phyloP scores from a whole-genome alignment of 1,140 invertebrate species.

The Bombus superbus region DNA sequence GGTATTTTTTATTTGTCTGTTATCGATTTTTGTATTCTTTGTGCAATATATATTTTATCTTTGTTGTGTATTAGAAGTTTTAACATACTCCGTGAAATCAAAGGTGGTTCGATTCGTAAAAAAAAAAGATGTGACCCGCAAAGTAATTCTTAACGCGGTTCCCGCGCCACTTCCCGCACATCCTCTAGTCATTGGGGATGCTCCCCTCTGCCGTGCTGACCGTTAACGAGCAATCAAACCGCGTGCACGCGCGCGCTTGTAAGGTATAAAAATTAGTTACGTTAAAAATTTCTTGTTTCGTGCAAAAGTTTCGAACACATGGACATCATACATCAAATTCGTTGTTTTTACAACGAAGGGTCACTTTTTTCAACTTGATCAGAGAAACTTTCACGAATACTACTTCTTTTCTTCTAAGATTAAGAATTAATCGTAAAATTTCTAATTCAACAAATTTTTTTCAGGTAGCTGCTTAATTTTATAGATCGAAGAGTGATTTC shows the following conservation, averaged over 20 bases:
- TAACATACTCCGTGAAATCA: not conserved
- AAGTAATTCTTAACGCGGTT: constrained; percentile 60
- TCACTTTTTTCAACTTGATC: not conserved
- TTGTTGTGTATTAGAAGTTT: not conserved
- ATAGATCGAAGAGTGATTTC: not conserved
- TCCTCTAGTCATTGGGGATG: constrained; percentile 74
- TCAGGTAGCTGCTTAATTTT: not conserved
- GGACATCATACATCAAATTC: too few species aligned
- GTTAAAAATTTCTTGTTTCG: constrained; percentile 24
- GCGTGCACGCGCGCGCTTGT: constrained; percentile 14
- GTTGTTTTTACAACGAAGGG: not conserved
- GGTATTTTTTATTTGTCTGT: not conserved
- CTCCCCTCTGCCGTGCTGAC: constrained; percentile 63
- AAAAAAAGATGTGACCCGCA: constrained; percentile 42
- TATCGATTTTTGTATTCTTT: not conserved
- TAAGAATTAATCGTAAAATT: not conserved
- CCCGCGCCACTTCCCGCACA: constrained; percentile 77
- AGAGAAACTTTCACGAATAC: too few species aligned
- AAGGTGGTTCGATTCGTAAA: constrained; percentile 8
- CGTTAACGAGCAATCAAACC: constrained; percentile 63
- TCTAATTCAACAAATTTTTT: not conserved
- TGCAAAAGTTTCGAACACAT: not conserved
- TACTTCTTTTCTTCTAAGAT: not conserved
- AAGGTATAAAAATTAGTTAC: constrained; percentile 39
- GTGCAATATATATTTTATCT: not conserved